Evolutionary conservation across 2,797 vertebrate genomes (phyloP).

Genomic region (Danio tinwini): DNA sequence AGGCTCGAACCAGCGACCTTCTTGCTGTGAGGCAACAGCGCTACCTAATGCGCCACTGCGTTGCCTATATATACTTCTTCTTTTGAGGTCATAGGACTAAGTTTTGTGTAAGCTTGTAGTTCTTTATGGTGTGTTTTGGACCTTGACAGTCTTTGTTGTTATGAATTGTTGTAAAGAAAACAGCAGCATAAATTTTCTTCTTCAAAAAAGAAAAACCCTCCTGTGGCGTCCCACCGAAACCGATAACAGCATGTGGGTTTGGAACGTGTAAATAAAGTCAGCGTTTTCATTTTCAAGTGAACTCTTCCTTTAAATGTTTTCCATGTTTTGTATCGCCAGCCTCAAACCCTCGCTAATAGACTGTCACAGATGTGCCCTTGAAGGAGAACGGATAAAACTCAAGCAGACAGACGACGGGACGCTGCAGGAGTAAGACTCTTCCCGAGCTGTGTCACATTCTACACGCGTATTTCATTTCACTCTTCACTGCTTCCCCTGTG

Average conservation of each 20-base stretch:
- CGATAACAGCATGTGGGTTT: not conserved
- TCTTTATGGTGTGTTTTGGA: slow-evolving; percentile 2
- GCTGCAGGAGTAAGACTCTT: not conserved
- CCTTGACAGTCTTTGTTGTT: not conserved
- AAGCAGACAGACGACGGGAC: not conserved
- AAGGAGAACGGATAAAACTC: slow-evolving; percentile 8
- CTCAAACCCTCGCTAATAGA: slow-evolving; percentile 17
- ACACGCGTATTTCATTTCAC: slow-evolving; percentile 61
- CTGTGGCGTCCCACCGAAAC: not conserved
- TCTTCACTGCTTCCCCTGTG: slow-evolving; percentile 56
- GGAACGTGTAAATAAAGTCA: not conserved
- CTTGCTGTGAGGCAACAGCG: too few relatives aligned
- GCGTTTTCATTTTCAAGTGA: not conserved
- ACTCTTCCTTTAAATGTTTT: not conserved
- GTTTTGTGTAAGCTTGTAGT: too few relatives aligned
- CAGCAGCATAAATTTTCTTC: not conserved
- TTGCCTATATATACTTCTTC: too few relatives aligned
- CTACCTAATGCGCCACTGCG: too few relatives aligned
- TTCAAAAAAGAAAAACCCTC: not conserved
- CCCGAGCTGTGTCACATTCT: slow-evolving; percentile 52
- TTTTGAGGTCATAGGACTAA: not conserved
- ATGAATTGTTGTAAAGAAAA: slow-evolving; percentile 1
- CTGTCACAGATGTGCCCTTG: slow-evolving; percentile 8
- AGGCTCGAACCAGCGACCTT: too few relatives aligned
- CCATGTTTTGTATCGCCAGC: not conserved